Base-by-base conservation (phyloP, 2,888 invertebrate species). In the Eristalis pertinax region DNA sequence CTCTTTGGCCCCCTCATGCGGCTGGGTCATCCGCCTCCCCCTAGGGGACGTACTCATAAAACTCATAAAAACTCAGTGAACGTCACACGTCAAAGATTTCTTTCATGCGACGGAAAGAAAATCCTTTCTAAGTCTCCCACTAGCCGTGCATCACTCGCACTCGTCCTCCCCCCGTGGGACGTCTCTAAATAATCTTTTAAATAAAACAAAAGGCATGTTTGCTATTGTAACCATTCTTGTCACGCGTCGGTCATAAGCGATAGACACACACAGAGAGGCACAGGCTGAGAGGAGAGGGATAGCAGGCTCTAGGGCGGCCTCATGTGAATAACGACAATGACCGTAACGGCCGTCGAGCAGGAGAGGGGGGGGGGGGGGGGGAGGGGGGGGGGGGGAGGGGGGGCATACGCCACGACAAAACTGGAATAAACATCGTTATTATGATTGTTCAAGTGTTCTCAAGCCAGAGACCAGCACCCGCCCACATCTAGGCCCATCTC, bases 311-410 rank as follows among this genome's bases (percentile, higher is more conserved):
- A 32, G 38, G 26, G 56, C 76, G 73, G 80, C 70, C 82, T 78
- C 62, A 82, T 82, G 85, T 86, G 82, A 86, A 86, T 82, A 86
- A 86, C 75, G 83, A 67, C 83, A 86, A 86, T 83, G 83, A 79
- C 70, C 86, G 67, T 78, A 72, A 82, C 78, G 74, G 65, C 67
- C 78, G 50, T 78, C 75, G n/a, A n/a, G n/a, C n/a, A n/a, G n/a
- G n/a, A n/a, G n/a, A n/a, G n/a, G n/a, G n/a, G n/a, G n/a, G n/a
- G n/a, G n/a, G n/a, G n/a, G n/a, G n/a, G n/a, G n/a, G n/a, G n/a
- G n/a, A n/a, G n/a, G n/a, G 78, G 72, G 56, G 78, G 74, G 82
- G 75, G 5, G 29, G 29, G 5, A 3, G 4, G 29, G 0, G 29
- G 2, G 5, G 4, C 29, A 86, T 86, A 86, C 65, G 64, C 69